Percentiles rank a stretch among this genome's conserved stretches.
Conservation (phyloP, 1,140 invertebrate genomes). For the Drosophila willistoni region DNA sequence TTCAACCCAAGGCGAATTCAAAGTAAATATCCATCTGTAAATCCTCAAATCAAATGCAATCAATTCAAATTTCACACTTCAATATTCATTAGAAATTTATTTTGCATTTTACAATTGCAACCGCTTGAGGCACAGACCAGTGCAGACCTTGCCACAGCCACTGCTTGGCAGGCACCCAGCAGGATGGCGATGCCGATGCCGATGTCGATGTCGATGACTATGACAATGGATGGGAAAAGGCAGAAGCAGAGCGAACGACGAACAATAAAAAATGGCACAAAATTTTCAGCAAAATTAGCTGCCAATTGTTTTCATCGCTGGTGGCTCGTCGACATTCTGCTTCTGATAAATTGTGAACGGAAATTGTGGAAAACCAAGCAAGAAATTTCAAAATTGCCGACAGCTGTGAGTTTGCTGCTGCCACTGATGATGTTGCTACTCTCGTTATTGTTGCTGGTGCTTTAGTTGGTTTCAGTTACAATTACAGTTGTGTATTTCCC, state of each 20-base stretch:
- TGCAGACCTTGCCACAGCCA: background rate
- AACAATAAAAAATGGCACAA: constrained; percentile 60
- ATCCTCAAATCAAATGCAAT: constrained; percentile 79
- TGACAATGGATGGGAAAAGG: background rate
- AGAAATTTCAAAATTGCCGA: constrained; percentile 68
- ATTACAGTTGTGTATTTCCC: background rate
- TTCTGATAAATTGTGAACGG: constrained; percentile 73
- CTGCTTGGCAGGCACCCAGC: constrained; percentile 16
- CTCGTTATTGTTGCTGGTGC: constrained; percentile 14
- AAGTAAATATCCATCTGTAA: constrained; percentile 73
- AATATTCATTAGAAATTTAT: constrained; percentile 82
- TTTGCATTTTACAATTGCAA: constrained; percentile 71
- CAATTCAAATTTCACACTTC: constrained; percentile 81
- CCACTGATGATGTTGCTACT: constrained; percentile 7
- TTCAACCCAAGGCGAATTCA: constrained; percentile 30
- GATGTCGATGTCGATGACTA: background rate
- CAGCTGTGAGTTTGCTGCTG: constrained; percentile 35
- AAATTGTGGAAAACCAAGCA: constrained; percentile 75
- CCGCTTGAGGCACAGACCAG: constrained; percentile 9
- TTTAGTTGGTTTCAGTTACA: constrained; percentile 17
- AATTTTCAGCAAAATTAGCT: constrained; percentile 80
- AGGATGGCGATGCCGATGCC: background rate
- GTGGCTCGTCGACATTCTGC: constrained; percentile 57
- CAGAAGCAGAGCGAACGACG: background rate
- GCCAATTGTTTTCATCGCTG: constrained; percentile 74